Percentiles rank a stretch among this genome's conserved stretches.
Evolutionary conservation across 1,140 invertebrate species (phyloP).

Genomic region (Alviniconcha marisindica): DNA sequence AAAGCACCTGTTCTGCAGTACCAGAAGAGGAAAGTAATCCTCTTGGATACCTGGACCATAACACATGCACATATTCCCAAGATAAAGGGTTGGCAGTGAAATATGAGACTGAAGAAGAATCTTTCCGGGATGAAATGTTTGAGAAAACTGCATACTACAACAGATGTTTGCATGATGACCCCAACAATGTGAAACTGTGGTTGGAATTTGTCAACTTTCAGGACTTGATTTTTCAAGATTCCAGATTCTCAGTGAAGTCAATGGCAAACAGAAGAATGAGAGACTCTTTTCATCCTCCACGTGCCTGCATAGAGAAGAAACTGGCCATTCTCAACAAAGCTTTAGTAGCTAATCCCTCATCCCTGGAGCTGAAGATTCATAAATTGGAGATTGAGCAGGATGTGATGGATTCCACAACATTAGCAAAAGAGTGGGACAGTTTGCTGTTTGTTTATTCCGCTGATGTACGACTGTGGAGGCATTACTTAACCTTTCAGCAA

Average conservation of each 20-base stretch:
- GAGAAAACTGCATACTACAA: slow-evolving; percentile 74
- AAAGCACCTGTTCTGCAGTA: neutral
- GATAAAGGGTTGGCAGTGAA: slow-evolving; percentile 47
- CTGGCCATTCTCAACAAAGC: slow-evolving; percentile 77
- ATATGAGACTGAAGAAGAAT: slow-evolving; percentile 38
- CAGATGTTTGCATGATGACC: slow-evolving; percentile 70
- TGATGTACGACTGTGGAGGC: slow-evolving; percentile 74
- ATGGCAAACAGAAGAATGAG: slow-evolving; percentile 46
- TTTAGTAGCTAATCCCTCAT: slow-evolving; percentile 75
- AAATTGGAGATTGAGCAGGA: slow-evolving; percentile 73
- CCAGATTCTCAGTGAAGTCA: slow-evolving; percentile 35
- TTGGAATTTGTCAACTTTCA: slow-evolving; percentile 78
- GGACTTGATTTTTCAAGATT: slow-evolving; percentile 57
- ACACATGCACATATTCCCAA: slow-evolving; percentile 60
- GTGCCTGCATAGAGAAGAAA: slow-evolving; percentile 75
- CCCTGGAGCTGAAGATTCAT: slow-evolving; percentile 70
- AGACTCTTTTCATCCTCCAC: slow-evolving; percentile 34
- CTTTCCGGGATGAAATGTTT: slow-evolving; percentile 42
- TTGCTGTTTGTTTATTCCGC: slow-evolving; percentile 76
- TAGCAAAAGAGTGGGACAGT: slow-evolving; percentile 75
- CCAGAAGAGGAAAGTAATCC: neutral
- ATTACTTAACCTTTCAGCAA: slow-evolving; percentile 75
- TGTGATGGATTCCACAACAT: slow-evolving; percentile 67
- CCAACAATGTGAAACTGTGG: slow-evolving; percentile 75
- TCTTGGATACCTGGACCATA: slow-evolving; percentile 51